These are phyloP conservation scores for Clarias macrocephalus DNA, from an alignment of 2,113 vertebrate genomes.

Conservation along the genomic window DNA sequence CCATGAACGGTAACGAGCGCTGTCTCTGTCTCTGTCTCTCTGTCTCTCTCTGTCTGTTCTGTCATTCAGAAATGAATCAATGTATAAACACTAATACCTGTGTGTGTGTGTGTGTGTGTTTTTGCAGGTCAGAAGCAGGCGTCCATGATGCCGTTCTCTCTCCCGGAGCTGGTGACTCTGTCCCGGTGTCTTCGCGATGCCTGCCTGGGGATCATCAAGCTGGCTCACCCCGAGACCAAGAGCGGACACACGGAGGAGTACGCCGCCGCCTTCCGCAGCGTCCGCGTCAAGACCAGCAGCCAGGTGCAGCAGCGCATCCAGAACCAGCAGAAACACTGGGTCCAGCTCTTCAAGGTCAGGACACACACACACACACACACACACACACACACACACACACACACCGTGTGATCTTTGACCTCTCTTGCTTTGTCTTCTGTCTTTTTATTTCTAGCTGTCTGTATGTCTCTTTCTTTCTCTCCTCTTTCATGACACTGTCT, in stretches of 20 bases:
- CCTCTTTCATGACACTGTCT: not conserved
- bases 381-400: not conserved
- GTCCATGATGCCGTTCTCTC: slow-evolving; percentile 96
- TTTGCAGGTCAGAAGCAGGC: slow-evolving; percentile 82
- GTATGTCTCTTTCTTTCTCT: not conserved
- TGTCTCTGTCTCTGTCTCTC: too few relatives aligned
- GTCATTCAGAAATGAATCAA: not conserved
- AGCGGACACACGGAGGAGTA: slow-evolving; percentile 93
- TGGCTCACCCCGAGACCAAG: slow-evolving; percentile 94
- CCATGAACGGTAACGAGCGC: slow-evolving; percentile 81
- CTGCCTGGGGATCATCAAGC: slow-evolving; percentile 93
- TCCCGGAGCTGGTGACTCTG: slow-evolving; percentile 85
- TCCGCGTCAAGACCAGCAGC: slow-evolving; percentile 84
- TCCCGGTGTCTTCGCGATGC: slow-evolving; percentile 94
- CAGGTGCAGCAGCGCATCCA: slow-evolving; percentile 90
- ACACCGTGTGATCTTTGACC: not conserved
- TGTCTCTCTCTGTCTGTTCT: too few relatives aligned
- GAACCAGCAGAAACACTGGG: slow-evolving; percentile 90
- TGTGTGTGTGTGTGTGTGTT: not conserved
- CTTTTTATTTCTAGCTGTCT: not conserved
- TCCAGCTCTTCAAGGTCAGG: slow-evolving; percentile 93
- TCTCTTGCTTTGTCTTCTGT: not conserved
- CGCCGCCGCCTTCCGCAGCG: slow-evolving; percentile 86
- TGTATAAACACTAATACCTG: not conserved
- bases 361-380: not conserved